Percentiles rank a stretch among this genome's conserved stretches.
phyloP scores from a whole-genome alignment of 2,888 invertebrate genomes.

The Nebria salina region DNA sequence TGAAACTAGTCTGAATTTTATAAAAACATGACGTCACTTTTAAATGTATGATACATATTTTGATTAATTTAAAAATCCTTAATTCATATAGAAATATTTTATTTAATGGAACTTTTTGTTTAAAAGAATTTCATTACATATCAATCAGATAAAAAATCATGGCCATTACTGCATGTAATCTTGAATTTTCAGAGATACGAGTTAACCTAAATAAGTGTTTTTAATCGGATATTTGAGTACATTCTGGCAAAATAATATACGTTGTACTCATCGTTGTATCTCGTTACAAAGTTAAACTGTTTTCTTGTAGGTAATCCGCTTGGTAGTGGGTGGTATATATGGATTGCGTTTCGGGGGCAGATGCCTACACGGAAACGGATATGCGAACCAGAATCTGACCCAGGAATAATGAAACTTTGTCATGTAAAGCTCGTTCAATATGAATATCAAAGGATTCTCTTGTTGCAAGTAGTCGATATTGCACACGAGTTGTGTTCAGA shows the following conservation, averaged over 20 bases:
- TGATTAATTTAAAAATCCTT: too few relatives aligned
- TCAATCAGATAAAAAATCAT: constrained; percentile 22
- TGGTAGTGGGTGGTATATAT: not conserved
- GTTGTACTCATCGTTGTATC: not conserved
- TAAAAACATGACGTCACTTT: too few relatives aligned
- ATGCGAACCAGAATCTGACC: not conserved
- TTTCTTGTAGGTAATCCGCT: not conserved
- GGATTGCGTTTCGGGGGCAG: too few relatives aligned
- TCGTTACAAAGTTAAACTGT: not conserved
- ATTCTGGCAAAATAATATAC: not conserved
- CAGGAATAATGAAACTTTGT: not conserved
- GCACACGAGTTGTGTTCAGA: not conserved
- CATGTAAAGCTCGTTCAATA: not conserved
- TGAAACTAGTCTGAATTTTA: too few relatives aligned
- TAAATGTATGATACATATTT: too few relatives aligned
- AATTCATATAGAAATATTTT: not conserved
- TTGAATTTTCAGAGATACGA: constrained; percentile 13
- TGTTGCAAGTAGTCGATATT: not conserved
- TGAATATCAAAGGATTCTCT: not conserved
- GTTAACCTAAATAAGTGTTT: constrained; percentile 14
- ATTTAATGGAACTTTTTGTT: not conserved
- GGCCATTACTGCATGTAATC: constrained; percentile 25
- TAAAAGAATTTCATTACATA: not conserved
- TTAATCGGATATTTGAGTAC: not conserved
- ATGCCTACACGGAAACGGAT: too few relatives aligned